Evolutionary conservation across 2,888 invertebrate species (phyloP).

Genomic region (Drosophila diplacantha): DNA sequence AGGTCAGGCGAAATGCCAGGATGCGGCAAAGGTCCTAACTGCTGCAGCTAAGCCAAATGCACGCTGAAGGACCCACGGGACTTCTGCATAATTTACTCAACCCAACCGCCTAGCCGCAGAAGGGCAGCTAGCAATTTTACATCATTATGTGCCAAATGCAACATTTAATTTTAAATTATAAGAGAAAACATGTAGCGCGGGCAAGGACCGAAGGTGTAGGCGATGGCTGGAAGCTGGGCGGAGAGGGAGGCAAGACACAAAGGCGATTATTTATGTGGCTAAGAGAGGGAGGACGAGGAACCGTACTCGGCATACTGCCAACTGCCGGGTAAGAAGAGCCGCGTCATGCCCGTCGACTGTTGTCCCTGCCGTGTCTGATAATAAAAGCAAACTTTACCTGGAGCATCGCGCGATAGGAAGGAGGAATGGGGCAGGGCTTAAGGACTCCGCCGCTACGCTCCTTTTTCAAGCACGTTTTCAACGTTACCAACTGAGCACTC

Average conservation of each 20-base stretch:
- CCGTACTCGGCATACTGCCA: conserved; percentile 26
- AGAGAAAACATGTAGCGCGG: conserved; percentile 51
- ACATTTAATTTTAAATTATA: conserved; percentile 71
- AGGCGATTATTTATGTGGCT: conserved; percentile 62
- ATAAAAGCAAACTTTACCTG: conserved; percentile 62
- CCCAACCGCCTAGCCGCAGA: conserved; percentile 11
- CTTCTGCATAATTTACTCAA: conserved; percentile 54
- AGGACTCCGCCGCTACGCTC: conserved; percentile 16
- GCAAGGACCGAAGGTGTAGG: conserved; percentile 21
- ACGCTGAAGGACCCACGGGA: conserved; percentile 19
- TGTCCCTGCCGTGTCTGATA: conserved; percentile 60
- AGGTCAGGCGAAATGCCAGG: conserved; percentile 49
- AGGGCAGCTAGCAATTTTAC: conserved; percentile 50
- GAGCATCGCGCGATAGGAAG: conserved; percentile 8
- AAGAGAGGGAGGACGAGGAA: conserved; percentile 6
- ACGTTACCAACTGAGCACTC: conserved; percentile 46
- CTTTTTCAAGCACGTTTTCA: conserved; percentile 48
- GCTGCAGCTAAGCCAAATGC: conserved; percentile 23
- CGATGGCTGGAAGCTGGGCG: conserved; percentile 3
- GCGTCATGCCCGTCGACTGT: conserved; percentile 35
- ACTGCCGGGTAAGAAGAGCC: conserved; percentile 33
- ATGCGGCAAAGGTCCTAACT: conserved; percentile 9
- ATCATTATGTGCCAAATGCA: conserved; percentile 70
- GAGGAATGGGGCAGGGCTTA: conserved; percentile 2
- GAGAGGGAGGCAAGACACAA: conserved; percentile 47